These are phyloP conservation scores for Eurypyga helias DNA, from an alignment of 2,113 vertebrate species.

Conservation along the genomic window DNA sequence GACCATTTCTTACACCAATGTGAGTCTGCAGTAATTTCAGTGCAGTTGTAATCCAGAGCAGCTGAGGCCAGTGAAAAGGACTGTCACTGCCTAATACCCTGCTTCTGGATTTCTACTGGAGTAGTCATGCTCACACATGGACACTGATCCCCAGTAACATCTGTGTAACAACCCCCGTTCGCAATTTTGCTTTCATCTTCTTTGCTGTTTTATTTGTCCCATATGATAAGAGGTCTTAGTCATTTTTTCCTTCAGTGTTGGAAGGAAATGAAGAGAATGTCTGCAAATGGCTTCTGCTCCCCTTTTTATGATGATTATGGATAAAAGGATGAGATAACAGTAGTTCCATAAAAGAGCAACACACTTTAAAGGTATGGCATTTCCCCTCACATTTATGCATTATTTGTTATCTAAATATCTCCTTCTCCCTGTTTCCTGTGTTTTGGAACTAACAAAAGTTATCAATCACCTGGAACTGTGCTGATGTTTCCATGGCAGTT, in stretches of 20 bases:
- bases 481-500: conserved; percentile 63
- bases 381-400: not conserved
- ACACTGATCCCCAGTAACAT: not conserved
- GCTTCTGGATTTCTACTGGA: not conserved
- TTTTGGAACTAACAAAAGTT: conserved; percentile 60
- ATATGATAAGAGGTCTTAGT: not conserved
- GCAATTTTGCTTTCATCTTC: conserved; percentile 31
- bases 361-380: not conserved
- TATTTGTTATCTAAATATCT: conserved; percentile 52
- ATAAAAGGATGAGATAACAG: conserved; percentile 11
- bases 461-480: conserved; percentile 32
- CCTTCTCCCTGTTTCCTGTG: not conserved
- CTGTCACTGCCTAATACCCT: not conserved
- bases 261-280: not conserved
- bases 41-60: not conserved
- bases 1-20: not conserved
- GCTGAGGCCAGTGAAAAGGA: not conserved
- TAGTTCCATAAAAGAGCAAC: not conserved
- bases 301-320: conserved; percentile 5
- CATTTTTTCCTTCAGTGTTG: not conserved
- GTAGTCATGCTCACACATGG: not conserved
- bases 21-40: not conserved
- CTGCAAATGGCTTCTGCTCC: not conserved
- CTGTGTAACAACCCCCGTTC: not conserved
- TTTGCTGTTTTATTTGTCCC: not conserved